Conservation (phyloP, 1,140 invertebrate genomes). For the Delia radicum region DNA sequence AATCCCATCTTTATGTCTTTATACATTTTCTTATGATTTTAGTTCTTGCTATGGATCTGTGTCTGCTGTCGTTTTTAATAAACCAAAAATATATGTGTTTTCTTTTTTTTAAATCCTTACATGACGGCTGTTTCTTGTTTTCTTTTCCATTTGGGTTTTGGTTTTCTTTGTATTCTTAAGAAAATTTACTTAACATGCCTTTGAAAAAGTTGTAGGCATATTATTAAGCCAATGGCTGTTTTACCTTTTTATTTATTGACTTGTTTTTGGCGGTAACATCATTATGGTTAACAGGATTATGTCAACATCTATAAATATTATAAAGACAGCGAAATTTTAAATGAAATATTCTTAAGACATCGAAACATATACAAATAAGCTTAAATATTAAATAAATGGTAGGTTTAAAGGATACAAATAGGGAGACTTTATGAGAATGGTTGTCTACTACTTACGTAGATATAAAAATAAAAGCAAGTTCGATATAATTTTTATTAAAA, state of each 20-base stretch:
- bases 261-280: not conserved
- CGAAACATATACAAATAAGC: too few relatives aligned
- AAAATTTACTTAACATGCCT: not conserved
- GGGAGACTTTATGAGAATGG: too few relatives aligned
- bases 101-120: not conserved
- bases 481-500: too few relatives aligned
- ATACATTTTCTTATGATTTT: not conserved
- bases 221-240: not conserved
- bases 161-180: not conserved
- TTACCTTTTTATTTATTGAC: constrained; percentile 11
- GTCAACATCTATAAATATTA: not conserved
- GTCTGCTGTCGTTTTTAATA: not conserved
- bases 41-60: not conserved
- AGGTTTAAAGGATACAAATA: too few relatives aligned
- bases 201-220: not conserved
- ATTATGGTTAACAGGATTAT: constrained; percentile 14
- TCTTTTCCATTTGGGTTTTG: not conserved
- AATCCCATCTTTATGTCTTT: not conserved
- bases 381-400: too few relatives aligned
- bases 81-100: not conserved
- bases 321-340: too few relatives aligned
- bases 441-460: too few relatives aligned
- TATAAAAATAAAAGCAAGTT: too few relatives aligned
- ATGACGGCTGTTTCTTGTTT: too few relatives aligned
- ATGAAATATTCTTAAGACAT: too few relatives aligned